Base-by-base conservation (phyloP, 2,113 vertebrate genomes). In the Nycticebus coucang region DNA sequence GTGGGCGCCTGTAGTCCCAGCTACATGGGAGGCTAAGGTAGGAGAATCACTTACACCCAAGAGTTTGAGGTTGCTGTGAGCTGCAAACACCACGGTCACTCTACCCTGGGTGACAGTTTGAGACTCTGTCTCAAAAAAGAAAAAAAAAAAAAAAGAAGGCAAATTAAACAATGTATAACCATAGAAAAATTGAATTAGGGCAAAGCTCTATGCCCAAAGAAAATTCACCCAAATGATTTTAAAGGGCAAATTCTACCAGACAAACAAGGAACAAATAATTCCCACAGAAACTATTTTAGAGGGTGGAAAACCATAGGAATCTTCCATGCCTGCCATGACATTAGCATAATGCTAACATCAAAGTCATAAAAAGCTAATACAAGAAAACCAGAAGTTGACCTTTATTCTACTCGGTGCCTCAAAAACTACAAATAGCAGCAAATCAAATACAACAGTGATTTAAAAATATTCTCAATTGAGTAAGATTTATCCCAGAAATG, bases 141-240 rank as follows among this genome's bases (percentile, higher is more conserved):
- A 50, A 50, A 50, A 45, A 62, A 72, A 14, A 74, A 9, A 66
- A 91, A 35, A 28, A 75, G 45, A 14, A 68, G 22, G 57, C 18
- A 81, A 30, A 21, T 50, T 87, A 7, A 60, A 53, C 68, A 86
- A 75, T 57, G 30, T 30, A 33, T 77, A 88, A 88, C 11, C 33
- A 41, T 0, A 78, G 33, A 77, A 77, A 37, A 55, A 89, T 0
- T 78, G 26, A 89, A 82, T 69, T 22, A 55, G 18, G 72, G 79
- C 35, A 94, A 77, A 89, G 35, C 53, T 75, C 28, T 59, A 35
- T 66, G 24, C n/a, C 60, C 33, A 84, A 94, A 77, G 72, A 94
- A 85, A 71, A 71, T 60, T 21, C 68, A 45, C 53, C 37, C 53
- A 94, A 33, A 71, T n/a, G 13, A 71, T 14, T n/a, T 62, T 62